A percentile compares a stretch with the other conserved stretches of the same genome.
Evolutionary conservation across 2,113 vertebrate species (phyloP).

Genomic region (Thalassoma bifasciatum): DNA sequence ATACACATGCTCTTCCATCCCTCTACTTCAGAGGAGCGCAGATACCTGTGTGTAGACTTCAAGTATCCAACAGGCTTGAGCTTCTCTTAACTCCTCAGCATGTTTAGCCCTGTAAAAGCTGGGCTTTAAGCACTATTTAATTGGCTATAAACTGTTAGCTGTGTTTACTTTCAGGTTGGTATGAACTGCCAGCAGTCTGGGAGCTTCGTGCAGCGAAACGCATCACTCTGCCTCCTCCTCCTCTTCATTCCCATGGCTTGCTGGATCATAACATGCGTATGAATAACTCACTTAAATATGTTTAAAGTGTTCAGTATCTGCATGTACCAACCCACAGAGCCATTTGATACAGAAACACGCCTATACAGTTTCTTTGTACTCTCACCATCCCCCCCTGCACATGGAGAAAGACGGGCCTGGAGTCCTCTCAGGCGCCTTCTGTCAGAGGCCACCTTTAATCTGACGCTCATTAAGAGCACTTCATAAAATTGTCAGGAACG

Average conservation of each 20-base stretch:
- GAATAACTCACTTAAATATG: conserved; percentile 86
- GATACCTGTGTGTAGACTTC: conserved; percentile 66
- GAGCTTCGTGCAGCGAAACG: conserved; percentile 81
- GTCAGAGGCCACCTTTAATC: conserved; percentile 90
- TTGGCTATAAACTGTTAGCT: conserved; percentile 90
- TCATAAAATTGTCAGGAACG: conserved; percentile 96
- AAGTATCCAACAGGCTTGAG: conserved; percentile 63
- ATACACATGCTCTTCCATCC: conserved; percentile 71
- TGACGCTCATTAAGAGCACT: conserved; percentile 98
- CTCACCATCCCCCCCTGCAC: conserved; percentile 76
- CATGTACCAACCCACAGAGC: conserved; percentile 87
- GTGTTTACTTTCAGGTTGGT: conserved; percentile 90
- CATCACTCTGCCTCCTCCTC: conserved; percentile 43
- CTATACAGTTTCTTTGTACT: conserved; percentile 84
- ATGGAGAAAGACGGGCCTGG: conserved; percentile 54
- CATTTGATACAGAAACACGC: conserved; percentile 77
- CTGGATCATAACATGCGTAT: conserved; percentile 85
- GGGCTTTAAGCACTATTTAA: conserved; percentile 90
- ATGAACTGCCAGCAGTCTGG: conserved; percentile 90
- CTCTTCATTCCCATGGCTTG: conserved; percentile 81
- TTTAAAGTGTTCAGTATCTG: conserved; percentile 89
- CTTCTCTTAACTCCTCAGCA: conserved; percentile 84
- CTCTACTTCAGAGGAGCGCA: conserved; percentile 62
- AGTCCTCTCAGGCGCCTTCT: conserved; percentile 64
- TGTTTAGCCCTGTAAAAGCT: conserved; percentile 91